Percentiles rank a stretch among this genome's conserved stretches.
Conservation (phyloP, 2,888 invertebrate species). For the Pasiphila rectangulata region DNA sequence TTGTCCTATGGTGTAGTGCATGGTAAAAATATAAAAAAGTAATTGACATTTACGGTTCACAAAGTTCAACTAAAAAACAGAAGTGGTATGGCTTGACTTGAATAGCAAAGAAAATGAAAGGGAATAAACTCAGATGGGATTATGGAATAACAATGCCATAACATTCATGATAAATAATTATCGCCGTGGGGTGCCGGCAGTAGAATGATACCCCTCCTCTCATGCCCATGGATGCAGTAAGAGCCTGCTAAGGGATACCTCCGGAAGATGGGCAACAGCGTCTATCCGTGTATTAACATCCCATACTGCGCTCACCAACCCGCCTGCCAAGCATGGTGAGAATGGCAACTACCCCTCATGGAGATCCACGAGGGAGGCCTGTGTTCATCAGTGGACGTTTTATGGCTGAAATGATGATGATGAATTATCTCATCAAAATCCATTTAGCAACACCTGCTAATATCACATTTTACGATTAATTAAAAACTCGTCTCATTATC, state of each 20-base stretch:
- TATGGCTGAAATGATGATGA: too few relatives aligned
- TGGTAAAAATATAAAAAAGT: slow-evolving; percentile 15
- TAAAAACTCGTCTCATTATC: slow-evolving; percentile 24
- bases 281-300: too few relatives aligned
- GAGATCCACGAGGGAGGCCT: too few relatives aligned
- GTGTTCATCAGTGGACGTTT: too few relatives aligned
- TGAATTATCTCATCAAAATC: slow-evolving; percentile 1
- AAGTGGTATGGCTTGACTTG: not conserved
- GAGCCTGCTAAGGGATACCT: too few relatives aligned
- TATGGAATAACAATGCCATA: slow-evolving; percentile 12
- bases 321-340: too few relatives aligned
- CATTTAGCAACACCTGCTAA: not conserved
- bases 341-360: too few relatives aligned
- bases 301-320: too few relatives aligned
- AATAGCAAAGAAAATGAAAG: slow-evolving; percentile 8
- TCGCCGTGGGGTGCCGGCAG: too few relatives aligned
- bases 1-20: slow-evolving; percentile 22
- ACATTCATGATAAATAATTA: slow-evolving; percentile 14
- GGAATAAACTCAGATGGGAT: slow-evolving; percentile 5
- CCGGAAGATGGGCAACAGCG: too few relatives aligned
- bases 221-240: too few relatives aligned
- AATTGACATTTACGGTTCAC: slow-evolving; percentile 2
- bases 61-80: not conserved
- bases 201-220: too few relatives aligned
- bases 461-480: slow-evolving; percentile 26